Evolutionary conservation across 2,888 invertebrate genomes (phyloP).

Genomic region (Nebria salina): DNA sequence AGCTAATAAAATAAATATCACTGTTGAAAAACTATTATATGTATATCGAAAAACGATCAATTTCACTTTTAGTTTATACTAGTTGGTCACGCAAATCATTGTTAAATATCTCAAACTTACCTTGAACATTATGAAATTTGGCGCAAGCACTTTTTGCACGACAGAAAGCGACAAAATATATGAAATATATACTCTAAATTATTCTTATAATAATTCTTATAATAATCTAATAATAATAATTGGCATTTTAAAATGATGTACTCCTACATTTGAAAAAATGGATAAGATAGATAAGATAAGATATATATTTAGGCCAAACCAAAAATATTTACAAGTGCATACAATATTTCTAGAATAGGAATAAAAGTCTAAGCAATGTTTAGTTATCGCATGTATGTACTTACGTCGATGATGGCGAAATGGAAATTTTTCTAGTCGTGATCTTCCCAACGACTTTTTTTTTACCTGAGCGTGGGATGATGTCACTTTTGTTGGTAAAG

Average conservation of each 20-base stretch:
- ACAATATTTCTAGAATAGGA: background rate
- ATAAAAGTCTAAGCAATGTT: background rate
- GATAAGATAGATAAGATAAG: too few species aligned
- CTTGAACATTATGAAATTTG: background rate
- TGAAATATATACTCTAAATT: too few species aligned
- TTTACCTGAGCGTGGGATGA: constrained; percentile 1
- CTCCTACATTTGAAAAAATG: too few species aligned
- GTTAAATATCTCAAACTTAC: background rate
- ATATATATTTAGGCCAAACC: too few species aligned
- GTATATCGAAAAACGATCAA: background rate
- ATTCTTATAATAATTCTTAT: too few species aligned
- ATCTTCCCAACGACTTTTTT: background rate
- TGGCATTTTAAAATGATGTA: too few species aligned
- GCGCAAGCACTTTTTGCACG: too few species aligned
- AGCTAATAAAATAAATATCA: background rate
- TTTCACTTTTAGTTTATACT: background rate
- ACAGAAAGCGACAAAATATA: too few species aligned
- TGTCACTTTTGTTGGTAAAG: background rate
- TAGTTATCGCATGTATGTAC: background rate
- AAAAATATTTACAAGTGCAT: too few species aligned
- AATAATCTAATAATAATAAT: too few species aligned
- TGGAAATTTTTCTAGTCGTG: background rate
- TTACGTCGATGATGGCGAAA: background rate
- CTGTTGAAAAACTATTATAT: background rate
- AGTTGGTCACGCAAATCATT: background rate